phyloP scores from a whole-genome alignment of 2,113 vertebrate genomes.

The Podocnemis expansa region DNA sequence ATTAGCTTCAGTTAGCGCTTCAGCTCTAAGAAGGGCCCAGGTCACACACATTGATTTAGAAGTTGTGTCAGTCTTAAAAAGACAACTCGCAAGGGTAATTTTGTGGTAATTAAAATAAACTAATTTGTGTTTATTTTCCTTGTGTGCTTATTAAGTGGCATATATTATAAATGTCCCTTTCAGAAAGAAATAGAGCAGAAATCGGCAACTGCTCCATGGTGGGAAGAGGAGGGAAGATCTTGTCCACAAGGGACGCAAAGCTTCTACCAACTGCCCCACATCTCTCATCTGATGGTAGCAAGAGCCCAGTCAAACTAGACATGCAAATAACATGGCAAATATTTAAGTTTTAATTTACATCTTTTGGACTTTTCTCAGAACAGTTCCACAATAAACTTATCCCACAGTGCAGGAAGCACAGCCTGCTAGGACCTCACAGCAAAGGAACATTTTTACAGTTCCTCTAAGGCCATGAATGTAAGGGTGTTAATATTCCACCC shows the following conservation, averaged over 20 bases:
- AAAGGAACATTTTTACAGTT: too few relatives aligned
- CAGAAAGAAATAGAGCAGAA: not conserved
- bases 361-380: too few relatives aligned
- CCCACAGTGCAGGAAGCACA: too few relatives aligned
- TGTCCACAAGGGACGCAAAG: not conserved
- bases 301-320: too few relatives aligned
- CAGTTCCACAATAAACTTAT: too few relatives aligned
- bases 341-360: too few relatives aligned
- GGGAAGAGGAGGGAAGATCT: not conserved
- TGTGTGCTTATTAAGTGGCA: not conserved
- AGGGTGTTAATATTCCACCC: too few relatives aligned
- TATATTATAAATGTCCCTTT: accelerated
- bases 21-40: too few relatives aligned
- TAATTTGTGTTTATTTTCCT: accelerated
- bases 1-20: not conserved
- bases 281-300: not conserved
- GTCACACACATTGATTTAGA: not conserved
- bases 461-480: too few relatives aligned
- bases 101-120: not conserved
- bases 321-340: too few relatives aligned
- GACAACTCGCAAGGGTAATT: too few relatives aligned
- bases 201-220: accelerated
- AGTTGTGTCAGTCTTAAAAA: accelerated
- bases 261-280: not conserved
- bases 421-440: too few relatives aligned